Evolutionary conservation across 2,113 vertebrate genomes (phyloP).

Genomic region (Corythornis vintsioides): DNA sequence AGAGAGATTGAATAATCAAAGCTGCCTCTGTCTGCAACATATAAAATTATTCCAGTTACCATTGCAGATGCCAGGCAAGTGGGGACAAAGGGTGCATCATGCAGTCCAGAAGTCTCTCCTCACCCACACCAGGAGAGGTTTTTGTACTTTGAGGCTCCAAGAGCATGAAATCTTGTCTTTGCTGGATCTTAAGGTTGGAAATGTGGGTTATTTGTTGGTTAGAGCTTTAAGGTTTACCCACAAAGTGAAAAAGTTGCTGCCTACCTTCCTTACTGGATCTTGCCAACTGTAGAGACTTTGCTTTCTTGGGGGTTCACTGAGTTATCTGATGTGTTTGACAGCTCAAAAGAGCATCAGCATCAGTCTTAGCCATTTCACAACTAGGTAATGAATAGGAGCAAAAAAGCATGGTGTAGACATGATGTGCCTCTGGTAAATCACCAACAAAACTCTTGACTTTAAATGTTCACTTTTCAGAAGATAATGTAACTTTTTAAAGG

Average conservation of each 20-base stretch:
- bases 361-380: neutral
- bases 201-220: neutral
- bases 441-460: slow-evolving; percentile 10
- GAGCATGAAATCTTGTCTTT: neutral
- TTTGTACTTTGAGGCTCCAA: neutral
- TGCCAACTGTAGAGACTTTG: neutral
- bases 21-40: neutral
- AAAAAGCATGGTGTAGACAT: neutral
- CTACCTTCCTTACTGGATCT: neutral
- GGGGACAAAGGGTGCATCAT: neutral
- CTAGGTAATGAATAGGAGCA: neutral
- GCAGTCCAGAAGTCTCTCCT: neutral
- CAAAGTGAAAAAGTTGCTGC: neutral
- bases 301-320: neutral
- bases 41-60: neutral
- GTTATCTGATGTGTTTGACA: neutral
- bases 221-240: neutral
- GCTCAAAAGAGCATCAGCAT: slow-evolving; percentile 4
- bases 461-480: neutral
- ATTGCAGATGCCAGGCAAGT: neutral
- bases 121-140: neutral
- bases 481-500: neutral
- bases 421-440: neutral
- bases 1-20: neutral
- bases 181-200: neutral